These are phyloP conservation scores for Cathartes aura DNA, from an alignment of 2,113 vertebrate species.

Conservation along the genomic window DNA sequence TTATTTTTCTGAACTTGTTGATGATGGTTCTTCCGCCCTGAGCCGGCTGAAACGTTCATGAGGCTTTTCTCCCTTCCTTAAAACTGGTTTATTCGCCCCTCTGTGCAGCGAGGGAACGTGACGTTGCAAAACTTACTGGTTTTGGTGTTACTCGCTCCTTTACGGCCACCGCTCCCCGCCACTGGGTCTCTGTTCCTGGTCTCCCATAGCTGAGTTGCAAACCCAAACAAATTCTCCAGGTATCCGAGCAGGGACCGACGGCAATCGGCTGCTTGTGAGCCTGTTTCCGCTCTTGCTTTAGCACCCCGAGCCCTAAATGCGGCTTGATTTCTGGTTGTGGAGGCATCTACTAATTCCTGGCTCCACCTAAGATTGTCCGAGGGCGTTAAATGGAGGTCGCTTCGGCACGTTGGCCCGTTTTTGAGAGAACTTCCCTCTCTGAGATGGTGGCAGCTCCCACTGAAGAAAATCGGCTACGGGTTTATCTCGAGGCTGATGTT, in stretches of 20 bases:
- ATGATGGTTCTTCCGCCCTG: not conserved
- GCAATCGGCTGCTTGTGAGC: not conserved
- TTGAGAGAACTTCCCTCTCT: not conserved
- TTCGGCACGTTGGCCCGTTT: not conserved
- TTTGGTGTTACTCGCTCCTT: fast-evolving
- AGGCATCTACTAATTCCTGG: not conserved
- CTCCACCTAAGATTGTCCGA: not conserved
- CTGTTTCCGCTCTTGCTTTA: fast-evolving
- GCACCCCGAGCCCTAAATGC: not conserved
- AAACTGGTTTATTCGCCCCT: fast-evolving
- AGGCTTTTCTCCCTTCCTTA: not conserved
- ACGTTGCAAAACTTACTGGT: not conserved
- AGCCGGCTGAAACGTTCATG: fast-evolving
- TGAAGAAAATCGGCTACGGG: fast-evolving
- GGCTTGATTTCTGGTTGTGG: not conserved
- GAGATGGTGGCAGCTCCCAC: not conserved
- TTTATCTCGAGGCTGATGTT: fast-evolving
- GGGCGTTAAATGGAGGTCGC: not conserved
- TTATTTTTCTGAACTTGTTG: not conserved
- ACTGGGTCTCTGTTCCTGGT: not conserved
- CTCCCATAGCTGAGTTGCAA: not conserved
- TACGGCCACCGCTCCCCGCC: fast-evolving
- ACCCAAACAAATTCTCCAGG: not conserved
- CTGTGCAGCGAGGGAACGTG: not conserved
- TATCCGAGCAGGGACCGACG: not conserved